Evolutionary conservation across 2,797 vertebrate genomes (phyloP), one percentile per base, ranked within the genome.

Genomic region (Miichthys miiuy): DNA sequence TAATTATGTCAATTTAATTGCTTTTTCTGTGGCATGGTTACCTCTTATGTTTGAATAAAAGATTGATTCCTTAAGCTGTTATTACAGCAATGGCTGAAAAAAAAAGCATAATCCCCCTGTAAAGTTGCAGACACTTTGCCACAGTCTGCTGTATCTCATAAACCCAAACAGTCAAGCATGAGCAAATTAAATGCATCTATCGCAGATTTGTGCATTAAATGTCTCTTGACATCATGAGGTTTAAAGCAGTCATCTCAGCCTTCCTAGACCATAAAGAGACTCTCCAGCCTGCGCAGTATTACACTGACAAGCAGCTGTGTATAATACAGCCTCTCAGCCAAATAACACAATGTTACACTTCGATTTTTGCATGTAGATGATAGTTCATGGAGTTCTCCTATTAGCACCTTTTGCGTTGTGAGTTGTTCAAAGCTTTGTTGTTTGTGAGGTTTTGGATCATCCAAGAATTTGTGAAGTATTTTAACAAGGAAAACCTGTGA

Each of bases 1-100:
- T 75, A 57, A 78, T 79, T 81, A 62, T 51, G 64, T 58, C 81
- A 57, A 75, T 85, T 73, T 77, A 81, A 81, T 79, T 85, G 78
- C 78, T 79, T 85, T 81, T 81, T 83, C 66, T 83, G 62, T 58
- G 68, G 71, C 74, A 78, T 50, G 38, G 55, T 76, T 79, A 64
- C 61, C 48, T 58, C 60, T 71, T 38, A 20, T 72, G 72, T 81
- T 77, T 74, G 41, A 79, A 79, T 81, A 66, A 77, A 75, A 76
- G 56, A 85, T 81, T 78, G 63, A 81, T 73, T 80, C 23, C 68
- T 69, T 51, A 79, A 79, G 65, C 72, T 52, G 75, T 77, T 76
- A 72, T 79, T 78, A 58, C 64, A 70, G 71, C 58, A 34, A 55
- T 64, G 18, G 16, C 46, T 47, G 21, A 63, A 72, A 65, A 41